Base-by-base conservation (phyloP, 2,888 invertebrate genomes). In the Stramonita haemastoma region DNA sequence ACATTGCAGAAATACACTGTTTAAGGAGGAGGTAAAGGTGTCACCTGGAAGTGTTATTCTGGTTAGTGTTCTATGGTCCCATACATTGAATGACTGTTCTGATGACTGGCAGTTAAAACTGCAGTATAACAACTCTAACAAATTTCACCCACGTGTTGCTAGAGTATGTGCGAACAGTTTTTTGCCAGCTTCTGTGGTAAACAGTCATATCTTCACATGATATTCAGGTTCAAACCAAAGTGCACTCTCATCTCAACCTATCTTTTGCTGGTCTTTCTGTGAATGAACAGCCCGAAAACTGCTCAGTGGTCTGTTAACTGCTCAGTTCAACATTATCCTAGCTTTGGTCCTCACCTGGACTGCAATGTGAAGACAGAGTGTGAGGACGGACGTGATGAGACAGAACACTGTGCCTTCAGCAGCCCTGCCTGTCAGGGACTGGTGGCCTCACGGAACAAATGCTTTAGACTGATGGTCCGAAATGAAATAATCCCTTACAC, bases 231-330 rank as follows among this genome's bases (percentile, higher is more conserved):
- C 46, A 46, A n/a, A 11, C 29, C 5, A 34, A 32, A 29, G 17
- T 34, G 1, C 32, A 11, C 15, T 32, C 66, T 66, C 22, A 66
- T 19, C 34, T 79, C 32, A 13, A 79, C 5, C 34, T 79, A 13
- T 6, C 32, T 15, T 32, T 32, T 15, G 77, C 77, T 32, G 15
- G 15, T 32, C 32, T 79, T 32, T 34, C 77, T 17, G 32, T 4
- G 77, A 32, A 79, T 11, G 77, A 79, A 13, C 77, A 79, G 34
- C 32, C 77, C 11, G 17, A 32, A 4, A 79, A 26, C 6, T n/a
- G n/a, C 73, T 29, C 73, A n/a, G n/a, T 83, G 81, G 46, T 46
- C 8, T 46, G 22, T 83, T 83, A 81, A 83, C 81, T 83, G 81
- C 26, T 83, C 81, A 6, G 46, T 36, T 26, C 13, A 29, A 2